Base-by-base conservation (phyloP, 1,140 invertebrate species). In the Agrilus planipennis region DNA sequence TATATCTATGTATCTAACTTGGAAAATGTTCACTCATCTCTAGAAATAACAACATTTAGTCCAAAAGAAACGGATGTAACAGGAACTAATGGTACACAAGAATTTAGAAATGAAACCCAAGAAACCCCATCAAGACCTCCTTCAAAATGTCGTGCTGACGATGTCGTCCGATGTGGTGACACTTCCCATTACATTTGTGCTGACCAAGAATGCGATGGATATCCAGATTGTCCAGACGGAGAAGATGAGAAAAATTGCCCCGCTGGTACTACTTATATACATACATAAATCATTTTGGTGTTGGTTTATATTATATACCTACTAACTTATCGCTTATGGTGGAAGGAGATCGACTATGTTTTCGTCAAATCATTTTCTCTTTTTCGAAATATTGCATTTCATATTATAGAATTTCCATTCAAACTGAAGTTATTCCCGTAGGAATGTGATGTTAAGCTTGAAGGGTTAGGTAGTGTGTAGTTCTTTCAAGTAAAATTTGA, bases 181-280 rank as follows among this genome's bases (percentile, higher is more conserved):
- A 62, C 54, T 37, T 49, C 49, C 3, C 39, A 49, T 23, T 39
- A 45, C 25, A 70, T 73, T 49, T 73, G 71, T 49, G 55, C 63
- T n/a, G 69, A 65, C 42, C 65, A 73, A 49, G 44, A 49, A 20
- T 77, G 75, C 53, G 75, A 79, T 56, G 69, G 69, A 20, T 52
- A 39, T 2, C 16, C 16, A 2, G 68, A 79, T 52, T 81, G 78
- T 58, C 60, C 64, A 3, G 68, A 75, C 52, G 67, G 68, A 12
- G 58, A 60, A 27, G 75, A 77, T 55, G 73, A 75, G 54, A 34
- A 46, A 9, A 46, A 64, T 41, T 81, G 79, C 48, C 18, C 18
- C 4, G 23, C 21, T 36, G 34, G 34, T 36, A 36, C 9, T 21
- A 20, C n/a, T n/a, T n/a, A n/a, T n/a, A n/a, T n/a, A n/a, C n/a